Base-by-base conservation (phyloP, 1,140 invertebrate genomes). In the Lysiphlebus fabarum region DNA sequence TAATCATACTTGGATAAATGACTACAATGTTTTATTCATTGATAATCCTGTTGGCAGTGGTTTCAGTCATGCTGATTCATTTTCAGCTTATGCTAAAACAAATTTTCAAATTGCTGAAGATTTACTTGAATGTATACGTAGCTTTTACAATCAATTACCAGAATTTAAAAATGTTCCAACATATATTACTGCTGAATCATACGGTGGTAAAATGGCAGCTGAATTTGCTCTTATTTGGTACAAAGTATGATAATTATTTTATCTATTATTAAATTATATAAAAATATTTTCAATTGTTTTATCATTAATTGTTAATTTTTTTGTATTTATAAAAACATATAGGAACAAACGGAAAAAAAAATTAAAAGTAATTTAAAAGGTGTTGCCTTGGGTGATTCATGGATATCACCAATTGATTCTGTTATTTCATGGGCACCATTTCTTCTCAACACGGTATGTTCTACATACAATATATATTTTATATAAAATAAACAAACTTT, bases 21-120 rank as follows among this genome's bases (percentile, higher is more conserved):
- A 87, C 61, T 86, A 89, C 66, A 95, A 93, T 71, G 82, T 96
- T 6, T 67, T 95, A 1, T 94, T 93, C 70, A 84, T 95, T 12
- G 92, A 95, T 68, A 94, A 92, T 75, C 92, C 92, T 1, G 91
- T 95, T 6, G 92, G 92, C 1, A 84, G 90, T n/a, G 92, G 92
- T 1, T 95, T 85, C 73, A 94, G 91, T 74, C 92, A 92, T 68
- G 87, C 87, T 0, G 86, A 88, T 72, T 81, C 59, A 59, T 69
- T 0, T 67, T 66, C n/a, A 72, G 80, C 33, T 78, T 86, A 44
- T 83, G 85, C 6, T 84, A 78, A 7, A 83, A 86, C 63, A 0
- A 92, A 93, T 63, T 74, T 79, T 34, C 79, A 90, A 80, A 92
- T 93, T 14, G 90, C 88, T 2, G 47, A 73, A n/a, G 92, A 95